phyloP scores from a whole-genome alignment of 2,797 vertebrate species.

The Hipposideros larvatus region DNA sequence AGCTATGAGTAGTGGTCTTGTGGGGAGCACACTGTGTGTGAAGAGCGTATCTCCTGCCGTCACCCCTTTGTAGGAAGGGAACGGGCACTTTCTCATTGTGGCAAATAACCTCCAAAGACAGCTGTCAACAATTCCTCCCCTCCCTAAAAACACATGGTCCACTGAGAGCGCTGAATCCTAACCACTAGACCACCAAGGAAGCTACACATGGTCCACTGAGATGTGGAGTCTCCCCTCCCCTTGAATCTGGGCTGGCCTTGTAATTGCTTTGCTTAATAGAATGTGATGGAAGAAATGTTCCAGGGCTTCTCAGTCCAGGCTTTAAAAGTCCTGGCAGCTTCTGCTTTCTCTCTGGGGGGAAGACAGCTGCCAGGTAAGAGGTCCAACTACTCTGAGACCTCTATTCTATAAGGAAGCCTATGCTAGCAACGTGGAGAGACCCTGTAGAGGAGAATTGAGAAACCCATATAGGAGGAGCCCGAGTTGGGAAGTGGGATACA shows the following conservation, averaged over 20 bases:
- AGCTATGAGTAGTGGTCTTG: neutral
- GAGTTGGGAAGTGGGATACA: neutral
- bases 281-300: neutral
- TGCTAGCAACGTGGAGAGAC: neutral
- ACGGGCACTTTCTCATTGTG: neutral
- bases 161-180: neutral
- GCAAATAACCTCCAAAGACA: neutral
- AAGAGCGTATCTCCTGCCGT: neutral
- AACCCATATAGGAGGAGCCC: neutral
- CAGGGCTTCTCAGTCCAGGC: neutral
- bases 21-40: neutral
- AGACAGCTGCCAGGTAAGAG: neutral
- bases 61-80: neutral
- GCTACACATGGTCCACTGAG: neutral
- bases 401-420: neutral
- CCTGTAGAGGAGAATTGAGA: neutral
- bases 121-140: neutral
- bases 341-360: slow-evolving; percentile 25
- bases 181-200: no score
- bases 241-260: neutral
- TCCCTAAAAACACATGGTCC: neutral
- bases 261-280: slow-evolving; percentile 22
- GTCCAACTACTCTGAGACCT: neutral
- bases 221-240: neutral
- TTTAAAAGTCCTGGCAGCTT: neutral